Percentiles rank a stretch among this genome's conserved stretches.
These are phyloP conservation scores for Hirtodrosophila trivittata DNA, from an alignment of 2,888 invertebrate species.

Conservation along the genomic window DNA sequence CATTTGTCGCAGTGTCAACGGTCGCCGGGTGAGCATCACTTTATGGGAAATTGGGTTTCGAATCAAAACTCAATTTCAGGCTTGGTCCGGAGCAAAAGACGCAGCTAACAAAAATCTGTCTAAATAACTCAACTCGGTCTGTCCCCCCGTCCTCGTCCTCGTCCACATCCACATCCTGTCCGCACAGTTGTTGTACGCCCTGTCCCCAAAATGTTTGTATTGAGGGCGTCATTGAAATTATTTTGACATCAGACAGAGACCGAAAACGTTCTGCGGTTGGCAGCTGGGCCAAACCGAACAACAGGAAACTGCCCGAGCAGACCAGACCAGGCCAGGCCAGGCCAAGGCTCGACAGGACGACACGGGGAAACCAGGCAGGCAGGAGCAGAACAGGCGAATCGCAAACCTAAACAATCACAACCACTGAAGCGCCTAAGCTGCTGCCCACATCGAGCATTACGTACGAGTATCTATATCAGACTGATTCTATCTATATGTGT, in stretches of 20 bases:
- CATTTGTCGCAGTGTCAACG: slow-evolving; percentile 42
- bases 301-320: slow-evolving; percentile 6
- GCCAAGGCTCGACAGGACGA: background rate
- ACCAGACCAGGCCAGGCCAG: slow-evolving; percentile 10
- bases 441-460: slow-evolving; percentile 21
- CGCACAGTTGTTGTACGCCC: slow-evolving; percentile 7
- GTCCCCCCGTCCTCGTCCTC: background rate
- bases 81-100: slow-evolving; percentile 23
- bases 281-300: slow-evolving; percentile 51
- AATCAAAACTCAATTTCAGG: slow-evolving; percentile 76
- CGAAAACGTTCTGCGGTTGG: slow-evolving; percentile 57
- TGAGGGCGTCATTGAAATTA: slow-evolving; percentile 68
- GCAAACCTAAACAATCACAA: slow-evolving; percentile 14
- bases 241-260: slow-evolving; percentile 63
- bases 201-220: slow-evolving; percentile 29
- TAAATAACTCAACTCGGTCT: slow-evolving; percentile 60
- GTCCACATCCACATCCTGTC: background rate
- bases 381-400: background rate
- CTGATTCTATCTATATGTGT: slow-evolving; percentile 39
- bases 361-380: background rate
- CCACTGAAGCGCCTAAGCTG: slow-evolving; percentile 41
- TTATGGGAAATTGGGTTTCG: slow-evolving; percentile 63
- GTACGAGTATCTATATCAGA: slow-evolving; percentile 11
- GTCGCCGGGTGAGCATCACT: slow-evolving; percentile 33
- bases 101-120: slow-evolving; percentile 72